These are phyloP conservation scores for Lordiphosa andalusiaca DNA, from an alignment of 2,888 invertebrate genomes.

Conservation along the genomic window DNA sequence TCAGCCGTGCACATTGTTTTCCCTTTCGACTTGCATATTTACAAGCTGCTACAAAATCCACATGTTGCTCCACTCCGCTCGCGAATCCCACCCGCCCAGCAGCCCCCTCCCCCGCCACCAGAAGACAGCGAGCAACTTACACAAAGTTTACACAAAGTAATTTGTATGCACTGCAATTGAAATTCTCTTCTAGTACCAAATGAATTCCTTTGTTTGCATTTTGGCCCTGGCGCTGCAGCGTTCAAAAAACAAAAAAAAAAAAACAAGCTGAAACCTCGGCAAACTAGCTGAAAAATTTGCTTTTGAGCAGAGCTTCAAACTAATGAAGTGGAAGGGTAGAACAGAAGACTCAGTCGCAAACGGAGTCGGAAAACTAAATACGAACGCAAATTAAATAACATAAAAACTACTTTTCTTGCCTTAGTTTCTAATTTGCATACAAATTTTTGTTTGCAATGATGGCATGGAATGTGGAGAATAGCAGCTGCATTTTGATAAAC, in stretches of 20 bases:
- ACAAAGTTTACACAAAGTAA: slow-evolving; percentile 65
- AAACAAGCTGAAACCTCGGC: slow-evolving; percentile 29
- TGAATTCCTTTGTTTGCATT: slow-evolving; percentile 64
- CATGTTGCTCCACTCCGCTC: slow-evolving; percentile 23
- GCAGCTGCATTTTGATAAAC: too few relatives aligned
- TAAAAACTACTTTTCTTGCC: slow-evolving; percentile 21
- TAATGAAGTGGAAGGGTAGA: slow-evolving; percentile 55
- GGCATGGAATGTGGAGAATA: slow-evolving; percentile 10
- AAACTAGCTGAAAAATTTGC: slow-evolving; percentile 51
- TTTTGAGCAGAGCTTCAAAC: slow-evolving; percentile 52
- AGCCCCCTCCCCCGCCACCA: slow-evolving; percentile 10
- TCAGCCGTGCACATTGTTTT: slow-evolving; percentile 15
- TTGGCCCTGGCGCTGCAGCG: slow-evolving; percentile 24
- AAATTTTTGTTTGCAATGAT: slow-evolving; percentile 23
- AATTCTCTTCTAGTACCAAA: slow-evolving; percentile 64
- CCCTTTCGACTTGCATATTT: background rate
- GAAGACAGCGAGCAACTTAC: slow-evolving; percentile 38
- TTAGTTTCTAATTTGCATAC: slow-evolving; percentile 29
- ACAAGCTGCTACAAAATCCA: slow-evolving; percentile 10
- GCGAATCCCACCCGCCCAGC: background rate
- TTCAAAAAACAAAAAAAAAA: slow-evolving; percentile 15
- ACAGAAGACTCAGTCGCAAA: slow-evolving; percentile 15
- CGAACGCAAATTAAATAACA: slow-evolving; percentile 40
- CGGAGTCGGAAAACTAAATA: slow-evolving; percentile 15
- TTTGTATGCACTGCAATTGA: slow-evolving; percentile 67